phyloP scores from a whole-genome alignment of 2,888 invertebrate genomes.

The Magallana nippona region DNA sequence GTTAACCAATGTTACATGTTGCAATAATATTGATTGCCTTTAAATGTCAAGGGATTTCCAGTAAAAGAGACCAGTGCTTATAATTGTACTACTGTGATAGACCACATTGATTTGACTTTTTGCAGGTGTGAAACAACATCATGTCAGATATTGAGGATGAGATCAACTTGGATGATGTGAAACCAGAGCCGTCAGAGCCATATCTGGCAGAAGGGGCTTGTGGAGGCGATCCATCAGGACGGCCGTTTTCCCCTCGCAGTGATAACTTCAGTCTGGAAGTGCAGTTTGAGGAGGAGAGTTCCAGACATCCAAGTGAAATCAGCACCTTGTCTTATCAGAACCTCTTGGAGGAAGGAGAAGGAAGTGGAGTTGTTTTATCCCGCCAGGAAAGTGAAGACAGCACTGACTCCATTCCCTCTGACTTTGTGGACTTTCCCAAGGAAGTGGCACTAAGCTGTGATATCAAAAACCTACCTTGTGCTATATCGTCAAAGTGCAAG shows the following conservation, averaged over 20 bases:
- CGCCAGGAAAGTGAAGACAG: constrained; percentile 74
- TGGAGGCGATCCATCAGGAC: constrained; percentile 57
- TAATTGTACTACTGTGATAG: constrained; percentile 15
- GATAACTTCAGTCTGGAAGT: constrained; percentile 78
- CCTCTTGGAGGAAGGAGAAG: constrained; percentile 72
- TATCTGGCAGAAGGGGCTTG: constrained; percentile 62
- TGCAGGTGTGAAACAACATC: constrained; percentile 21
- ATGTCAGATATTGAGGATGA: constrained; percentile 63
- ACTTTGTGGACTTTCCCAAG: constrained; percentile 66
- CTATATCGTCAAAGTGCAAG: constrained; percentile 41
- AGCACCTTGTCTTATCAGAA: constrained; percentile 77
- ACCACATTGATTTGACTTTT: constrained; percentile 22
- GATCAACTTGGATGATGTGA: constrained; percentile 44
- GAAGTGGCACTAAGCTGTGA: constrained; percentile 53
- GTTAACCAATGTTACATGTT: constrained; percentile 1
- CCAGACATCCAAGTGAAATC: constrained; percentile 77
- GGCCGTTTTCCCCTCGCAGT: constrained; percentile 60
- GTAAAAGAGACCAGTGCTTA: constrained; percentile 8
- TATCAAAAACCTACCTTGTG: constrained; percentile 41
- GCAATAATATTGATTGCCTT: constrained; percentile 16
- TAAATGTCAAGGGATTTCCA: background rate
- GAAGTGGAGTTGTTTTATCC: constrained; percentile 61
- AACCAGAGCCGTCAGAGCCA: constrained; percentile 54
- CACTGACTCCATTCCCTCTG: constrained; percentile 70
- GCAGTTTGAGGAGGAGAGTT: constrained; percentile 77